Base-by-base conservation (phyloP, 2,888 invertebrate genomes). In the Coecobrya sp. region DNA sequence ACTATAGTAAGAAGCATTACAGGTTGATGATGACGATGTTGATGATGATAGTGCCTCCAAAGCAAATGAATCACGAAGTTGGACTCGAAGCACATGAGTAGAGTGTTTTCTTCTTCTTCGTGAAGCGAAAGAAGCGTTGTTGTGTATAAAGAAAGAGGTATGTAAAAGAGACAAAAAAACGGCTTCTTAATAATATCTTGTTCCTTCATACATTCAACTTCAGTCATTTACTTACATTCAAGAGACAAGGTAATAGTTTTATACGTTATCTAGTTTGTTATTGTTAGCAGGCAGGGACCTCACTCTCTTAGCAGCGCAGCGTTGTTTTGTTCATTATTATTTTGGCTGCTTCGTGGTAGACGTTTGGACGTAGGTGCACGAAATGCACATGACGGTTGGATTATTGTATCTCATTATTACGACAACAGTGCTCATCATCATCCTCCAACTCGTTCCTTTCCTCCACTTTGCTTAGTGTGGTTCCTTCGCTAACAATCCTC, bases 41-140 rank as follows among this genome's bases (percentile, higher is more conserved):
- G 79, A 27, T 85, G 92, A 86, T 85, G 92, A 87, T 86, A 86
- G 68, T 85, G 82, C 73, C 85, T 87, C 85, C 81, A 81, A 92
- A 86, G 86, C 73, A 92, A 92, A 92, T 92, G 92, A 92, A 92
- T 92, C 92, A 92, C 92, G 92, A 92, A 86, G 92, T 92, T 92
- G 92, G 89, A 85, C 89, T 92, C 82, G 42, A 88, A 89, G 92
- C 92, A 92, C 89, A 92, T 92, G 89, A 92, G 79, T 27, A 62
- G 65, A 55, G 68, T 86, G 73, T 91, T 91, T 81, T 89, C 82
- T 62, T 89, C 81, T n/a, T 62, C 42, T 65, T 86, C 85, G 59
- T 59, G 86, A 86, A 86, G 91, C 86, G 55, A 70, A 68, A 27
- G 81, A 73, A 76, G 73, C 73, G 73, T 42, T 25, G n/a, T 19